phyloP scores from a whole-genome alignment of 1,140 invertebrate species.

The Dolichoris vasculosae region DNA sequence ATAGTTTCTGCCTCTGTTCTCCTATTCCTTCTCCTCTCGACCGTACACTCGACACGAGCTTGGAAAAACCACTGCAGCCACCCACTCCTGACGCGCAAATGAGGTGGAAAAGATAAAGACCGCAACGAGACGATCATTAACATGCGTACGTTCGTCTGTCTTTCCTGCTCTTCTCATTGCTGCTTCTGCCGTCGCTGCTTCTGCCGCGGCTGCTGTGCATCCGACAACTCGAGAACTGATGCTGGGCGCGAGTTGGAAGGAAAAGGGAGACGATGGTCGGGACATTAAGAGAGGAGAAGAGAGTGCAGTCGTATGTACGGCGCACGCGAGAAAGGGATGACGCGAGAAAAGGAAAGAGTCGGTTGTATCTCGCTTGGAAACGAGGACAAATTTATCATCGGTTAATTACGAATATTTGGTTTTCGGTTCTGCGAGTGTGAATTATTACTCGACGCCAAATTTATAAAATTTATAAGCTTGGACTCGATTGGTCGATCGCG shows the following conservation, averaged over 20 bases:
- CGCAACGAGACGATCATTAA: slow-evolving; percentile 73
- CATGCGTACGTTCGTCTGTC: slow-evolving; percentile 63
- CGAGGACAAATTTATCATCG: slow-evolving; percentile 20
- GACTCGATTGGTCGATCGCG: too few species aligned
- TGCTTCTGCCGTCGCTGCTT: background rate
- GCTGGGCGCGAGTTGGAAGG: background rate
- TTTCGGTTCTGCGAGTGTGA: too few species aligned
- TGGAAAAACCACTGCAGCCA: slow-evolving; percentile 52
- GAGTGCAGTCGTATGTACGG: background rate
- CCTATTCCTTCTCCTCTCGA: background rate
- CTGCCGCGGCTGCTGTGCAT: background rate
- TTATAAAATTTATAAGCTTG: too few species aligned
- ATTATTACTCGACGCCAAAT: too few species aligned
- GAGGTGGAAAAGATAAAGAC: slow-evolving; percentile 76
- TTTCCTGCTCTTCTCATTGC: slow-evolving; percentile 1
- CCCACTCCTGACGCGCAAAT: slow-evolving; percentile 66
- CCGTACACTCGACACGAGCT: slow-evolving; percentile 40
- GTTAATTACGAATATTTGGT: background rate
- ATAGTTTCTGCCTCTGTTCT: too few species aligned
- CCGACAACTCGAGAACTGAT: background rate
- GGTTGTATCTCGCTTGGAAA: background rate
- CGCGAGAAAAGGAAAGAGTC: background rate
- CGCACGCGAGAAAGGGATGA: background rate
- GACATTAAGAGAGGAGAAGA: slow-evolving; percentile 14
- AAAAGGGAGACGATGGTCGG: slow-evolving; percentile 7